A percentile compares a stretch with the other conserved stretches of the same genome.
Conservation (phyloP, 2,113 vertebrate species). For the Cariama cristata region DNA sequence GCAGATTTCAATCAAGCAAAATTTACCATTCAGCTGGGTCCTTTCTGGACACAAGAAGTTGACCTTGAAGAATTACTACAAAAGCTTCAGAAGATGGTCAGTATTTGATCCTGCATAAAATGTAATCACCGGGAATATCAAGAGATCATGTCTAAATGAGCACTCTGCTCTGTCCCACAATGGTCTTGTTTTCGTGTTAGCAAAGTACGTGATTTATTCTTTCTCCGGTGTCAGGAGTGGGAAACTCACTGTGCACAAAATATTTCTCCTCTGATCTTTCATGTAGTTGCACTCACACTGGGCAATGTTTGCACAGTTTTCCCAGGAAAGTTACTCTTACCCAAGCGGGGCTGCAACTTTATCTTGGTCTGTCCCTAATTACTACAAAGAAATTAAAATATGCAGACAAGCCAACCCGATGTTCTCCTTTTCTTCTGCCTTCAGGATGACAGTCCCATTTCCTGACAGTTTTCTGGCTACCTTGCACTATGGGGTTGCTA, state of each 20-base stretch:
- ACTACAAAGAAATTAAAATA: neutral
- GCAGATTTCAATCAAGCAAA: constrained; percentile 9
- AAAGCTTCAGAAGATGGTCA: neutral
- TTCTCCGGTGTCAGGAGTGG: neutral
- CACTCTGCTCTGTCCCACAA: neutral
- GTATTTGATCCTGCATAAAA: neutral
- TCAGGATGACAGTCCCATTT: neutral
- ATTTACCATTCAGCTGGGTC: neutral
- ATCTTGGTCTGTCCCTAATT: neutral
- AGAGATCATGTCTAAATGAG: neutral
- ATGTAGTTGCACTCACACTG: neutral
- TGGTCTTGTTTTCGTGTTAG: neutral
- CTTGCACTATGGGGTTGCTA: neutral
- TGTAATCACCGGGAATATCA: neutral
- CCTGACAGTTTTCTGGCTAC: neutral
- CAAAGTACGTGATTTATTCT: neutral
- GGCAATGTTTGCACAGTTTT: neutral
- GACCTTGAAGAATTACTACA: neutral
- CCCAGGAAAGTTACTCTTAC: neutral
- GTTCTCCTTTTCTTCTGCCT: neutral
- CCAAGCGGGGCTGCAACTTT: neutral
- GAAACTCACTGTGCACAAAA: neutral
- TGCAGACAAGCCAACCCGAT: neutral
- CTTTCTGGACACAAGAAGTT: neutral
- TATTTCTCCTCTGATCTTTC: neutral